These are phyloP conservation scores for Lerista edwardsae DNA, from an alignment of 2,797 vertebrate genomes.

Conservation along the genomic window DNA sequence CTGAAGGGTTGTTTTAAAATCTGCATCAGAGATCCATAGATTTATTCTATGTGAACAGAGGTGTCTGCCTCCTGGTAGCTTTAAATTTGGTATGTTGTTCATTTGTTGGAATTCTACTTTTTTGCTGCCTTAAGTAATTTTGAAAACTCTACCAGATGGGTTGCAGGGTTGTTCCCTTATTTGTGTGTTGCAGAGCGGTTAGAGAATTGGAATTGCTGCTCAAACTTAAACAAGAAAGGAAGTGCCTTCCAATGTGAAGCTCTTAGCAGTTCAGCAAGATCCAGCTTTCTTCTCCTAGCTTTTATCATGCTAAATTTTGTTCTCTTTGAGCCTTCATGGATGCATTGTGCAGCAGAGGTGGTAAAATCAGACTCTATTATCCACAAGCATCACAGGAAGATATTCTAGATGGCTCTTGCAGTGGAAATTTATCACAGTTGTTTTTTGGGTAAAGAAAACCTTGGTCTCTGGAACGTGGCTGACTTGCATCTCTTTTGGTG, in stretches of 20 bases:
- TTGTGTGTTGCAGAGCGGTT: constrained; percentile 16
- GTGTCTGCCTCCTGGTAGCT: constrained; percentile 28
- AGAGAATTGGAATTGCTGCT: constrained; percentile 41
- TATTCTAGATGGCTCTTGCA: constrained; percentile 52
- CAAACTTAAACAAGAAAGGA: constrained; percentile 43
- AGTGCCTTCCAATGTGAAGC: constrained; percentile 29
- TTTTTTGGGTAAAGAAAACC: constrained; percentile 52
- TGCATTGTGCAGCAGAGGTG: constrained; percentile 37
- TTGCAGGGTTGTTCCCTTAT: background rate
- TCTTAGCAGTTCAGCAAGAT: constrained; percentile 48
- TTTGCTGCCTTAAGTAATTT: constrained; percentile 40
- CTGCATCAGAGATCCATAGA: constrained; percentile 6
- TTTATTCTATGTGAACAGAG: background rate
- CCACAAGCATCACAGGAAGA: constrained; percentile 56
- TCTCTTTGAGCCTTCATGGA: constrained; percentile 45
- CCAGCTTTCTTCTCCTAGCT: constrained; percentile 34
- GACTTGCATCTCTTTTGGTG: constrained; percentile 61
- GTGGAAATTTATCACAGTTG: constrained; percentile 38
- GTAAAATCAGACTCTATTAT: constrained; percentile 51
- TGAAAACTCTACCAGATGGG: constrained; percentile 32
- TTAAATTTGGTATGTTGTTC: constrained; percentile 46
- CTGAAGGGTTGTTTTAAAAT: background rate
- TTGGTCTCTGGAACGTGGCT: constrained; percentile 68
- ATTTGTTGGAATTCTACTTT: background rate
- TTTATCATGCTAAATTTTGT: constrained; percentile 61